phyloP scores from a whole-genome alignment of 1,140 invertebrate species.

The Anadara kagoshimensis region DNA sequence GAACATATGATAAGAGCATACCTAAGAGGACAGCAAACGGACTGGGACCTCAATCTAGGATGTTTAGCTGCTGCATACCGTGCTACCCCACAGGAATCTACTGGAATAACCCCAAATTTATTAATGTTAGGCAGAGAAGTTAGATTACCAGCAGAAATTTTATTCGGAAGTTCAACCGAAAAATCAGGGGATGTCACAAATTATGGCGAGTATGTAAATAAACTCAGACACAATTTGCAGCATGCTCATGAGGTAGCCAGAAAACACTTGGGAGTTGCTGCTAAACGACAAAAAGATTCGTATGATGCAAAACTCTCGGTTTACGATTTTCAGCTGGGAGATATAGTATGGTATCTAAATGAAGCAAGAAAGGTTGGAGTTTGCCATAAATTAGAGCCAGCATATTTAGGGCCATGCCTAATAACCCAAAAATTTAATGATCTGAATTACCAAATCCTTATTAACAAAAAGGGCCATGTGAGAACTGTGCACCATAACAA shows the following conservation, averaged over 20 bases:
- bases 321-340: no score
- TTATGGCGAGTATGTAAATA: constrained; percentile 27
- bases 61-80: constrained; percentile 22
- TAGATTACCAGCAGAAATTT: constrained; percentile 24
- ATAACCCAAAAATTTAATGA: no score
- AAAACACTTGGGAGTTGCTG: constrained; percentile 4
- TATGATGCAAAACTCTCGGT: constrained; percentile 34
- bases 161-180: not conserved
- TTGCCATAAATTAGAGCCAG: not conserved
- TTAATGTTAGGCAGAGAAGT: constrained; percentile 46
- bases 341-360: constrained; percentile 13
- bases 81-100: constrained; percentile 34
- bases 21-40: constrained; percentile 13
- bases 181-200: not conserved
- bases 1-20: constrained; percentile 23
- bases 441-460: constrained; percentile 6
- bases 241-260: constrained; percentile 36
- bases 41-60: constrained; percentile 22
- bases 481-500: constrained; percentile 15
- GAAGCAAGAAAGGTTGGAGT: not conserved
- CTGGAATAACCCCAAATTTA: constrained; percentile 40
- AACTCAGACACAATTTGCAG: constrained; percentile 5
- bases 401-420: constrained; percentile 12
- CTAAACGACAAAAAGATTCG: constrained; percentile 19
- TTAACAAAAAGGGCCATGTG: not conserved